Base-by-base conservation (phyloP, 1,140 invertebrate species). In the Sinella curviseta region DNA sequence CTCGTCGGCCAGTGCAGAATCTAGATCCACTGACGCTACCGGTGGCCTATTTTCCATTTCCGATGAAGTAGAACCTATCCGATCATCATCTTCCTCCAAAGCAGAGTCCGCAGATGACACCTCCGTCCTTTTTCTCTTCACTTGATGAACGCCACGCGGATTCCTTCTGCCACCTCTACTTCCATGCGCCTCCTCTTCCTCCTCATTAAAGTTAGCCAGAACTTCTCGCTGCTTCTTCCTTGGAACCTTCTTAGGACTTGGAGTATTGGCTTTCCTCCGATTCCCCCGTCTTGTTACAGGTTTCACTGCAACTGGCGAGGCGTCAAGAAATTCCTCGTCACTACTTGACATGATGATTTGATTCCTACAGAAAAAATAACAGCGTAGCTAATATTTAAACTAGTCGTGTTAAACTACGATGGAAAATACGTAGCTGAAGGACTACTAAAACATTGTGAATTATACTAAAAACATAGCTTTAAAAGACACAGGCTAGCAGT, bases 11-110 rank as follows among this genome's bases (percentile, higher is more conserved):
- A 17, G 8, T 70, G 65, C n/a, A n/a, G n/a, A n/a, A n/a, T n/a
- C n/a, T n/a, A 14, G 24, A 8, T 31, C 26, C 65, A n/a, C n/a
- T n/a, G n/a, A 8, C 3, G 12, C 14, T 8, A 3, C 31, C 26
- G 65, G 65, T 1, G 65, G 65, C 14, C 12, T 30, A 33, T 70
- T 70, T 70, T 70, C 65, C 8, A 70, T 30, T n/a, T n/a, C 65
- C 8, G 12, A 17, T n/a, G 12, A 8, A 16, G 3, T 26, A 16
- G 57, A 60, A 8, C 14, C 14, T 17, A 8, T 60, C 12, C 57
- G n/a, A 3, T 60, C 57, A 60, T 60, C 57, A 70, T 31, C 26
- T 65, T 65, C 57, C 57, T 65, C 16, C 57, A n/a, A 65, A n/a
- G n/a, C n/a, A 20, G 31, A 36, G 2, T 74, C 31, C 31, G 74